These are phyloP conservation scores for Procavia capensis DNA, from an alignment of 2,113 vertebrate species.

Conservation along the genomic window DNA sequence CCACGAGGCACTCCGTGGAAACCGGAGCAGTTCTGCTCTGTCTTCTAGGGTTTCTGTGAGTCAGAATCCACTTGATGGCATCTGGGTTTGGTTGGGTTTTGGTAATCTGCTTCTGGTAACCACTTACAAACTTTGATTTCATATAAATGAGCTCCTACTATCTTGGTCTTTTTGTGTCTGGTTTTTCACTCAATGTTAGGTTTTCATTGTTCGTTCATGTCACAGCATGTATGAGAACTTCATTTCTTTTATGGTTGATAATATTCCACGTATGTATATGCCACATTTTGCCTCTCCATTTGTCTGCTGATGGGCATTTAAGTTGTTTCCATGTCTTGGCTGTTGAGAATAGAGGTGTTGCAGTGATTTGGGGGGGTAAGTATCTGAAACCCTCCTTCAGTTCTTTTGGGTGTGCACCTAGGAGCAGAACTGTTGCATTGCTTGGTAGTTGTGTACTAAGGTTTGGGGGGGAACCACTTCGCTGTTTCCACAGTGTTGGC, in stretches of 20 bases:
- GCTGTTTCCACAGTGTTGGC: background rate
- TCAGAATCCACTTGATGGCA: too few species aligned
- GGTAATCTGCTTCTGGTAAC: background rate
- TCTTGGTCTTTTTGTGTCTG: background rate
- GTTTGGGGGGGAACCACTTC: background rate
- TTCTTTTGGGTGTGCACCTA: background rate
- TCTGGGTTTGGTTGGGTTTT: too few species aligned
- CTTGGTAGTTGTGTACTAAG: background rate
- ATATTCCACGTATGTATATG: too few species aligned
- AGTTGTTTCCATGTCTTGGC: background rate
- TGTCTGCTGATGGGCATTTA: background rate
- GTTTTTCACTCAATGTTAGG: background rate
- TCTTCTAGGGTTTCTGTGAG: too few species aligned
- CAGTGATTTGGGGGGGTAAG: background rate
- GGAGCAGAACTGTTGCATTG: background rate
- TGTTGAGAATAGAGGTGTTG: background rate
- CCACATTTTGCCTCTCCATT: background rate
- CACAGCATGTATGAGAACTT: background rate
- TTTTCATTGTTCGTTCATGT: background rate
- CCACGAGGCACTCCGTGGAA: too few species aligned
- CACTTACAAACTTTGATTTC: background rate
- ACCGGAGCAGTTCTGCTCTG: too few species aligned
- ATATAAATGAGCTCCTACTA: too few species aligned
- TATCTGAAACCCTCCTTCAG: background rate
- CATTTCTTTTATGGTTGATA: too few species aligned